These are phyloP conservation scores for Tychaedon coryphoeus DNA, from an alignment of 2,113 vertebrate genomes.

Conservation along the genomic window DNA sequence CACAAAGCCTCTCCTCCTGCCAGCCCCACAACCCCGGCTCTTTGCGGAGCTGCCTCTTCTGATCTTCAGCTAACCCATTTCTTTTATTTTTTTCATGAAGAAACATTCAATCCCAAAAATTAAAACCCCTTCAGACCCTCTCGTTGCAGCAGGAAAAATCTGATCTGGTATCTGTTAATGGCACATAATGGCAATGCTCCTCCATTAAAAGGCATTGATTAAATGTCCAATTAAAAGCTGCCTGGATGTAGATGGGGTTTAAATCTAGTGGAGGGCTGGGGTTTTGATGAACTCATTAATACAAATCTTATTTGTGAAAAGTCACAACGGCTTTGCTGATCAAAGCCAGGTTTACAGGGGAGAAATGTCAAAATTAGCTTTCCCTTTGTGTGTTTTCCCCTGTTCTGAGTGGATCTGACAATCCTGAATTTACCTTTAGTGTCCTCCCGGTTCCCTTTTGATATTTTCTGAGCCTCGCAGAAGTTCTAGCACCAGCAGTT, in stretches of 20 bases:
- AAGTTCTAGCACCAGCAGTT: neutral
- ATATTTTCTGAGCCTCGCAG: neutral
- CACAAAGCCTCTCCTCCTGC: neutral
- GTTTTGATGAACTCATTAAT: slow-evolving; percentile 10
- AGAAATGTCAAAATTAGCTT: neutral
- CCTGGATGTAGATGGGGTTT: neutral
- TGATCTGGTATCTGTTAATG: neutral
- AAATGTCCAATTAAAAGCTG: slow-evolving; percentile 17
- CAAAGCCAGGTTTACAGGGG: neutral
- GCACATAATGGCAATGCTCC: neutral
- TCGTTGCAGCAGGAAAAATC: neutral
- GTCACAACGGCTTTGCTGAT: neutral
- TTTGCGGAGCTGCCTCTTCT: neutral
- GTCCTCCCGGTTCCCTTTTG: neutral
- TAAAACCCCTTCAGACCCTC: neutral
- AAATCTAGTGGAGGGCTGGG: neutral
- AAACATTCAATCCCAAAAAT: neutral
- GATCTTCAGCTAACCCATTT: neutral
- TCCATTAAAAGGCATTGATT: neutral
- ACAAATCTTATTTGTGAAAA: neutral
- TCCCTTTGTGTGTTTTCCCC: neutral
- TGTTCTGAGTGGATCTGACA: neutral
- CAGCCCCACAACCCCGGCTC: neutral
- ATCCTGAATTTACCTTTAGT: neutral
- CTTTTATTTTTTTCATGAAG: neutral